Percentiles rank a stretch among this genome's conserved stretches.
Evolutionary conservation across 1,140 invertebrate genomes (phyloP).

Genomic region (Dolichoris vasculosae): DNA sequence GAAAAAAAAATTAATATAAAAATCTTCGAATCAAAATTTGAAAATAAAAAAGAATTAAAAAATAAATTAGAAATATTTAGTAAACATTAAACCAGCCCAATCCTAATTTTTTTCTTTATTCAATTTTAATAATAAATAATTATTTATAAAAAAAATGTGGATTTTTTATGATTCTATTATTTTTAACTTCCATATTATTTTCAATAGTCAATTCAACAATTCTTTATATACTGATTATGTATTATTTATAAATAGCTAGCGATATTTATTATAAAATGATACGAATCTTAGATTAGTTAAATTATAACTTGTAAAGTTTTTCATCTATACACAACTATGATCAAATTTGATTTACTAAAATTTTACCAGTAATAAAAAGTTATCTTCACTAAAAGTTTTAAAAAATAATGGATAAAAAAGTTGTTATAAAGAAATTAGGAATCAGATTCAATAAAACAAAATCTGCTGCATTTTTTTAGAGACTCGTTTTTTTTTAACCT

Average conservation of each 20-base stretch:
- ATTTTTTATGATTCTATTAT: neutral
- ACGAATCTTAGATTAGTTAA: too few relatives aligned
- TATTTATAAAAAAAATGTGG: neutral
- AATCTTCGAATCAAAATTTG: neutral
- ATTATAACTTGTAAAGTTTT: too few relatives aligned
- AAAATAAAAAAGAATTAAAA: neutral
- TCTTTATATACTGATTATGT: too few relatives aligned
- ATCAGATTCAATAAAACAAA: neutral
- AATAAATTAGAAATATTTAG: neutral
- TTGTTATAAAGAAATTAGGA: neutral
- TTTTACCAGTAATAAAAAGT: neutral
- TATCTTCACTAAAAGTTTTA: neutral
- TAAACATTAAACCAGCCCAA: neutral
- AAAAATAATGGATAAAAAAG: neutral
- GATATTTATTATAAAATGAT: too few relatives aligned
- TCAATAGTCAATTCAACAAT: too few relatives aligned
- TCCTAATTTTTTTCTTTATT: neutral
- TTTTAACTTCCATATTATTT: neutral
- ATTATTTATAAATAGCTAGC: too few relatives aligned
- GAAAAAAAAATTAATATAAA: neutral
- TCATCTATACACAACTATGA: too few relatives aligned
- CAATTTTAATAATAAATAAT: neutral
- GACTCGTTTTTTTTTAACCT: slow-evolving; percentile 53
- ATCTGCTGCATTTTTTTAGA: slow-evolving; percentile 6
- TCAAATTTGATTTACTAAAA: neutral